Evolutionary conservation across 2,888 invertebrate species (phyloP).

Genomic region (Chirona hameri): DNA sequence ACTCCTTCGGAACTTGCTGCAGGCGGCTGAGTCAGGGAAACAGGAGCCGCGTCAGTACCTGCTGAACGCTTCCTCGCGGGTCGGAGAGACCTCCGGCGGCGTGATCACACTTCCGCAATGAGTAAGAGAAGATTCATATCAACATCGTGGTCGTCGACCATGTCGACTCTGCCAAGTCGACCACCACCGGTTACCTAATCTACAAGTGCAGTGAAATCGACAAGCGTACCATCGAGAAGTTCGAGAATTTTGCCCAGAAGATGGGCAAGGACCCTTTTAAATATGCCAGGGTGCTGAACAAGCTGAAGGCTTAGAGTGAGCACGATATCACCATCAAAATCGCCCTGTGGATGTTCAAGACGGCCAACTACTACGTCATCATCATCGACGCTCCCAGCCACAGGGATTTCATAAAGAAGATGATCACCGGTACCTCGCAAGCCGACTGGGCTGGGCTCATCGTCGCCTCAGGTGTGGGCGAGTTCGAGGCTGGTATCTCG

Average conservation of each 20-base stretch:
- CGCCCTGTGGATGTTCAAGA: constrained; percentile 98
- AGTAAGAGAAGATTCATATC: constrained; percentile 57
- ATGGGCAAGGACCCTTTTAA: constrained; percentile 99
- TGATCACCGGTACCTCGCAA: constrained; percentile 88
- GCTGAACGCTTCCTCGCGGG: too few relatives aligned
- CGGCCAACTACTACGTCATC: constrained; percentile 91
- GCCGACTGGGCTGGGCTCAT: constrained; percentile 98
- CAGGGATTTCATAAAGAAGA: constrained; percentile 99
- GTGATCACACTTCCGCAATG: constrained; percentile 45
- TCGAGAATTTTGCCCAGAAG: constrained; percentile 99
- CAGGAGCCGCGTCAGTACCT: neutral
- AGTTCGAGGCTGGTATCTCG: constrained; percentile 99
- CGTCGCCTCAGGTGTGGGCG: constrained; percentile 98
- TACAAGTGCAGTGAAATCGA: constrained; percentile 98
- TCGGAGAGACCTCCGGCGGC: too few relatives aligned
- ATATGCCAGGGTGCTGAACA: constrained; percentile 99
- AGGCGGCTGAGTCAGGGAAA: constrained; percentile 43
- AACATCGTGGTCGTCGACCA: constrained; percentile 62
- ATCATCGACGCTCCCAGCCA: constrained; percentile 99
- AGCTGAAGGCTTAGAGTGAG: constrained; percentile 99
- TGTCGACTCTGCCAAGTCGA: constrained; percentile 61
- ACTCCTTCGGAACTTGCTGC: constrained; percentile 66
- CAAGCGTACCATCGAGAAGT: constrained; percentile 99
- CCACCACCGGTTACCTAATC: constrained; percentile 51
- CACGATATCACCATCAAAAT: constrained; percentile 99